Conservation (phyloP, 2,797 vertebrate species). For the Hafferia zeledoni region DNA sequence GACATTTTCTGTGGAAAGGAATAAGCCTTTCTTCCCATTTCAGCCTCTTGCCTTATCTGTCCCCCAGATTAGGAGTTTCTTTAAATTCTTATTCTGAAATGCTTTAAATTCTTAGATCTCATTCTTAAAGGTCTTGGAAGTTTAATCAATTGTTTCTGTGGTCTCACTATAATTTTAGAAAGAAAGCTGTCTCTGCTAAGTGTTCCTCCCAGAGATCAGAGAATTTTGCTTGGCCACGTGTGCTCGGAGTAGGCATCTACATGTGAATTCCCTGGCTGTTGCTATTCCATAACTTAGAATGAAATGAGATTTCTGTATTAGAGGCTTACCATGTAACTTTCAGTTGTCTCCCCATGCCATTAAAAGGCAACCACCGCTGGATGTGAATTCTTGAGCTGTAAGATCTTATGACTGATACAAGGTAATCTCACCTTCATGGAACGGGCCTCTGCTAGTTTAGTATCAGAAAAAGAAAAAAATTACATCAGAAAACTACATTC, state of each 20-base stretch:
- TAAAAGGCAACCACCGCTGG: neutral
- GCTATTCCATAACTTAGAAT: neutral
- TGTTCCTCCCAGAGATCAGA: neutral
- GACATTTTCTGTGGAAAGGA: neutral
- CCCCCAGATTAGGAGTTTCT: neutral
- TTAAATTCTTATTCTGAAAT: neutral
- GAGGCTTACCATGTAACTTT: neutral
- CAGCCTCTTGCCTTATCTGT: neutral
- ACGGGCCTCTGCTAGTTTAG: neutral
- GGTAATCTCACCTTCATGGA: neutral
- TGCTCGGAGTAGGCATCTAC: neutral
- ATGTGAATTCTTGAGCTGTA: neutral
- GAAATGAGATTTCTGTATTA: neutral
- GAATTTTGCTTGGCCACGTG: neutral
- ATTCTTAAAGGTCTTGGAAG: neutral
- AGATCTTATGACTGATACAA: neutral
- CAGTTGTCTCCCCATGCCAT: neutral
- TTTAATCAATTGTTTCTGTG: neutral
- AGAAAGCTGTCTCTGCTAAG: neutral
- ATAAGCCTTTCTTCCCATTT: neutral
- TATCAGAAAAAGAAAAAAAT: neutral
- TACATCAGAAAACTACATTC: neutral
- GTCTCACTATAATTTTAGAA: neutral
- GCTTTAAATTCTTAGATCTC: neutral
- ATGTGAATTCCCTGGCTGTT: neutral